Base-by-base conservation (phyloP, 2,888 invertebrate genomes). In the Leptopilina drosophilae region DNA sequence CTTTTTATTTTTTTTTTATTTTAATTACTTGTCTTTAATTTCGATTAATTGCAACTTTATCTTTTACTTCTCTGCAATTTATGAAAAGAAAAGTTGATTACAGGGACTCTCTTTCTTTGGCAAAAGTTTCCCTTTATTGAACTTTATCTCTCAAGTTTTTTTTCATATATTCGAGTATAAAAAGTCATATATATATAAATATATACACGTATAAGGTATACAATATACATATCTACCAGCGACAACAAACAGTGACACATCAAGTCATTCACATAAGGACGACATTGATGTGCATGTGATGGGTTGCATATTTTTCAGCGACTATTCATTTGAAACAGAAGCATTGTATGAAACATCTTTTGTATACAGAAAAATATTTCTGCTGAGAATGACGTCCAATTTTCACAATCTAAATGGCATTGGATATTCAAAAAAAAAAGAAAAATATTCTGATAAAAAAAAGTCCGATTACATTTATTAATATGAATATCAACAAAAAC, bases 261-360 rank as follows among this genome's bases (percentile, higher is more conserved):
- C 62, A 62, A 62, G 20, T 62, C 62, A 62, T 62, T 62, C 62
- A 62, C 9, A 62, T 62, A 62, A 62, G 62, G 62, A 62, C 9
- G 62, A 62, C 62, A 62, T 62, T 62, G 62, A 62, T 62, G 33
- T 33, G 62, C 8, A n/a, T 9, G 46, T 59, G 59, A 59, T 59
- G 59, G 59, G 59, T 8, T 59, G 59, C 59, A 62, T 15, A 20
- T 62, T 62, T 62, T 62, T 62, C 59, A 59, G 59, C 20, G 15
- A 62, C 62, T 62, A 62, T 62, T 62, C 62, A 62, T 62, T n/a
- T 62, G 62, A 62, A 62, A 62, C 62, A 62, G 62, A 62, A 62
- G 62, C 62, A 62, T 62, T 62, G 9, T 62, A 62, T 8, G 20
- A 62, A 20, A 62, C 15, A 62, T n/a, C 15, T 15, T 62, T 15